phyloP scores from a whole-genome alignment of 2,888 invertebrate genomes.

The Mythimna albipuncta region DNA sequence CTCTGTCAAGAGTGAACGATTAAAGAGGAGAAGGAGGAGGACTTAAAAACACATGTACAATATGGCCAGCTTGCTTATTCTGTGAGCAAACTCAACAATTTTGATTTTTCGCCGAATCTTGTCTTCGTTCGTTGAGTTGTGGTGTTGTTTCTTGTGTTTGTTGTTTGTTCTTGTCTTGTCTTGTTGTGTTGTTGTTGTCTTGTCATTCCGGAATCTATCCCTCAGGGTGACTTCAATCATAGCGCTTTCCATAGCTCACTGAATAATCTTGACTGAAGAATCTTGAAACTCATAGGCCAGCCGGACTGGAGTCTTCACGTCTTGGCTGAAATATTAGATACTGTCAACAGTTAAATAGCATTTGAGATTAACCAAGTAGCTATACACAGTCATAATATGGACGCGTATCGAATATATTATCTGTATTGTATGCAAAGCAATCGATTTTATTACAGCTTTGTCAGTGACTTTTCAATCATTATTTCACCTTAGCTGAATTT shows the following conservation, averaged over 20 bases:
- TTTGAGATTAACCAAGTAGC: background rate
- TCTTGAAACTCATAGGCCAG: background rate
- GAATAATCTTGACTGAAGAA: background rate
- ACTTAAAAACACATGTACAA: too few species aligned
- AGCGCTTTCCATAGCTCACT: background rate
- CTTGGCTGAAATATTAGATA: background rate
- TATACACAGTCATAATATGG: background rate
- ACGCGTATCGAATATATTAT: slow-evolving; percentile 16
- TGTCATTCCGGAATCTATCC: too few species aligned
- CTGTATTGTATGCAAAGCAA: slow-evolving; percentile 58
- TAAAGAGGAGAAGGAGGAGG: too few species aligned
- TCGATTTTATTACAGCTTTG: slow-evolving; percentile 35
- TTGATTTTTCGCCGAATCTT: too few species aligned
- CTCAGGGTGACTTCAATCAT: background rate
- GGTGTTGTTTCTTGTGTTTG: too few species aligned
- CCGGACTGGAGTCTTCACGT: background rate
- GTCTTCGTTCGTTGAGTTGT: too few species aligned
- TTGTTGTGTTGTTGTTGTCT: too few species aligned
- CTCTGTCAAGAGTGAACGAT: too few species aligned
- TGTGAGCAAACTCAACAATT: background rate
- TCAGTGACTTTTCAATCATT: slow-evolving; percentile 15
- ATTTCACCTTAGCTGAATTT: slow-evolving; percentile 33
- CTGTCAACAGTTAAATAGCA: background rate
- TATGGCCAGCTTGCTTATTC: background rate
- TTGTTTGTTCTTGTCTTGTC: too few species aligned